Conservation (phyloP, 1,140 invertebrate genomes). For the Plodia interpunctella region DNA sequence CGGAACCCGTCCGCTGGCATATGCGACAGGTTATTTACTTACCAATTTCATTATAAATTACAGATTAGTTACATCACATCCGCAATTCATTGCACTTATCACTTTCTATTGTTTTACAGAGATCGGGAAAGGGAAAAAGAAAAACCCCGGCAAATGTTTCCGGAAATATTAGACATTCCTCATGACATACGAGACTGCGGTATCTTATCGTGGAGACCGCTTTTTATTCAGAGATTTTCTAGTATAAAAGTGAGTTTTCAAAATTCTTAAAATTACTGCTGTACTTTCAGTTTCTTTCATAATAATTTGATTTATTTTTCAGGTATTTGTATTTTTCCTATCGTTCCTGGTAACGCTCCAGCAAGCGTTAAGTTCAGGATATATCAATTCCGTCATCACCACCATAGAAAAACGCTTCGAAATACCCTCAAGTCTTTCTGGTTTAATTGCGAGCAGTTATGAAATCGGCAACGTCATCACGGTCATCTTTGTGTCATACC, state of each 20-base stretch:
- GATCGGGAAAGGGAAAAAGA: slow-evolving; percentile 75
- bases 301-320: slow-evolving; percentile 65
- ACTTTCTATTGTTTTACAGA: slow-evolving; percentile 35
- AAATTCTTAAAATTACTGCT: slow-evolving; percentile 13
- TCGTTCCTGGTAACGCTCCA: slow-evolving; percentile 94
- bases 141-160: slow-evolving; percentile 77
- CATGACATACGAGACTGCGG: slow-evolving; percentile 87
- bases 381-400: slow-evolving; percentile 96
- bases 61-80: no score
- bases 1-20: slow-evolving; percentile 84
- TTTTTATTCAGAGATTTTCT: slow-evolving; percentile 88
- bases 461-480: slow-evolving; percentile 97
- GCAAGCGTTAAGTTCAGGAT: slow-evolving; percentile 92
- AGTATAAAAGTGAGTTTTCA: slow-evolving; percentile 85
- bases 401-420: slow-evolving; percentile 98
- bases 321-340: slow-evolving; percentile 94
- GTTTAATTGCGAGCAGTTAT: slow-evolving; percentile 94
- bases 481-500: slow-evolving; percentile 96
- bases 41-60: neutral
- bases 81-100: neutral
- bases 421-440: slow-evolving; percentile 94
- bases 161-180: slow-evolving; percentile 80
- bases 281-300: slow-evolving; percentile 9
- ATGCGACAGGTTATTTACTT: slow-evolving; percentile 79
- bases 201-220: slow-evolving; percentile 87